A percentile compares a stretch with the other conserved stretches of the same genome.
These are phyloP conservation scores for Drosophila biarmipes DNA, from an alignment of 1,140 invertebrate genomes.

Conservation along the genomic window DNA sequence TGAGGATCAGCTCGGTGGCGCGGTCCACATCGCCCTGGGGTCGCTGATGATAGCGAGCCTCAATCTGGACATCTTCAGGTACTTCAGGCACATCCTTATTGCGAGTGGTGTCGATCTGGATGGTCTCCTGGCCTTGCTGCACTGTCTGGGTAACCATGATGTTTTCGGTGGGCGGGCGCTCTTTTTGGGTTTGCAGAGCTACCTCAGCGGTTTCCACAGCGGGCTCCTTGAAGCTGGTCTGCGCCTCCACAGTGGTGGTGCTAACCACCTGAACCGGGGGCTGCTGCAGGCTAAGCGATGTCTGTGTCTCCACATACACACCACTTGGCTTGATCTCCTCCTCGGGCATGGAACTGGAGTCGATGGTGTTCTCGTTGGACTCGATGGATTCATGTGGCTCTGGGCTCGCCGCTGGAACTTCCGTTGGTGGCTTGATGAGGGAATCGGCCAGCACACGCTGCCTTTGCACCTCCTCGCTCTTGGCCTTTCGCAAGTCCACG, in stretches of 20 bases:
- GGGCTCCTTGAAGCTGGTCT: constrained; percentile 86
- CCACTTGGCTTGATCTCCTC: constrained; percentile 67
- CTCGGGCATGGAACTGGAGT: constrained; percentile 78
- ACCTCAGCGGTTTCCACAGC: constrained; percentile 67
- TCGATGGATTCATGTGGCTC: constrained; percentile 57
- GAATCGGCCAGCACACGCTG: constrained; percentile 63
- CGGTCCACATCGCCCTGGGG: constrained; percentile 72
- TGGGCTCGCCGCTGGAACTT: constrained; percentile 11
- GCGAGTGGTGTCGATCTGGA: constrained; percentile 90
- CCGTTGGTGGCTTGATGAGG: constrained; percentile 59
- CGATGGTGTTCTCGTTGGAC: constrained; percentile 73
- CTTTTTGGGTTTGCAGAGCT: constrained; percentile 74
- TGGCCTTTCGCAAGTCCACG: constrained; percentile 71
- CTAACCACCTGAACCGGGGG: constrained; percentile 42
- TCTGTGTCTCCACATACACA: constrained; percentile 85
- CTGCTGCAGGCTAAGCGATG: constrained; percentile 84
- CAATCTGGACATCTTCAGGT: constrained; percentile 88
- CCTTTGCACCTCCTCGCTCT: constrained; percentile 66
- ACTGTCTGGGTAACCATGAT: constrained; percentile 89
- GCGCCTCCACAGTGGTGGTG: constrained; percentile 87
- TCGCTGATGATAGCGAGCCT: constrained; percentile 88
- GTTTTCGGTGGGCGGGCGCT: constrained; percentile 86
- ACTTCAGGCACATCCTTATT: constrained; percentile 85
- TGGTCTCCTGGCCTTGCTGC: constrained; percentile 89
- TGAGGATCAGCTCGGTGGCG: constrained; percentile 82